A percentile compares a stretch with the other conserved stretches of the same genome.
Conservation (phyloP, 2,113 vertebrate genomes). For the Leucosticte australis region DNA sequence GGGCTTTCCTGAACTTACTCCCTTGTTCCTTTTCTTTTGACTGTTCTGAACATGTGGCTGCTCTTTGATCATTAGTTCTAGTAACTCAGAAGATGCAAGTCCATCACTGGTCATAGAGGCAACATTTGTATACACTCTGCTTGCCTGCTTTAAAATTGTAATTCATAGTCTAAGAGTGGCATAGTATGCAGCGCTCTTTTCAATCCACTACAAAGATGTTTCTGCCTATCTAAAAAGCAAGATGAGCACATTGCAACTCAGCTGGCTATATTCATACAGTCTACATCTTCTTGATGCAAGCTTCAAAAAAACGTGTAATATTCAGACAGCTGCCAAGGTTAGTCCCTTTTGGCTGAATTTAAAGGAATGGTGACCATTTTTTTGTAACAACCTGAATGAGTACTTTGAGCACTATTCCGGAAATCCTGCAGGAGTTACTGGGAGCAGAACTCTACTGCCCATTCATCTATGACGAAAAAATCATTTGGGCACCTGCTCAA, state of each 20-base stretch:
- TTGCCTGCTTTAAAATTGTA: constrained; percentile 65
- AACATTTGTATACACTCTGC: constrained; percentile 67
- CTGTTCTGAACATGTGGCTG: constrained; percentile 48
- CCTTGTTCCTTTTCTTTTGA: constrained; percentile 42
- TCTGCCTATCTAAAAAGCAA: constrained; percentile 63
- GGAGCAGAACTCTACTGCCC: constrained; percentile 6
- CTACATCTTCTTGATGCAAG: constrained; percentile 41
- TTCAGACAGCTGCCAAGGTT: constrained; percentile 53
- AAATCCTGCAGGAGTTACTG: constrained; percentile 13
- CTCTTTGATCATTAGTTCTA: constrained; percentile 66
- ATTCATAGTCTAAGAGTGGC: constrained; percentile 58
- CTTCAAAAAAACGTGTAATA: constrained; percentile 29
- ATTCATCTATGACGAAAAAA: neutral
- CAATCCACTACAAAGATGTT: constrained; percentile 63
- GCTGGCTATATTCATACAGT: constrained; percentile 48
- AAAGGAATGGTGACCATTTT: constrained; percentile 34
- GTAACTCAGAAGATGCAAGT: constrained; percentile 61
- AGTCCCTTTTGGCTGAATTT: constrained; percentile 41
- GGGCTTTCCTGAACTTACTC: neutral
- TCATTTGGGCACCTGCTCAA: constrained; percentile 39
- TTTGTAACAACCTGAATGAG: constrained; percentile 52
- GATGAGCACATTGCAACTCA: constrained; percentile 54
- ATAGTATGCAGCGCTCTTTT: constrained; percentile 52
- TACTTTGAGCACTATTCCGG: constrained; percentile 35
- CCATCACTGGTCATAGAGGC: constrained; percentile 65